phyloP scores from a whole-genome alignment of 2,113 vertebrate species.

The Podilymbus podiceps region DNA sequence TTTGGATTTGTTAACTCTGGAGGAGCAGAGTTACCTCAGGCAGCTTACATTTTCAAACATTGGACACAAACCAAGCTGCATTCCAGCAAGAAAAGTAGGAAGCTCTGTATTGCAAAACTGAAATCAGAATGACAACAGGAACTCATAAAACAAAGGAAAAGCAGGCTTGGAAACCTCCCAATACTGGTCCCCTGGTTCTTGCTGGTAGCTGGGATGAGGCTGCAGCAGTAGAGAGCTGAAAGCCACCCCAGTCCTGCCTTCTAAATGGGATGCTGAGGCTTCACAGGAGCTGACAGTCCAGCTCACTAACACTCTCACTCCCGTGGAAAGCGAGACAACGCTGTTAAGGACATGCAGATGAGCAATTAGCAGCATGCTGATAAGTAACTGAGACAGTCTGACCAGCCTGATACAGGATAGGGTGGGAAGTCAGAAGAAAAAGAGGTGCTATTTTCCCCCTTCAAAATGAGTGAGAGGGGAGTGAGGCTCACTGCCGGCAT shows the following conservation, averaged over 20 bases:
- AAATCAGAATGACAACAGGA: neutral
- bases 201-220: neutral
- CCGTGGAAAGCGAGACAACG: neutral
- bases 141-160: neutral
- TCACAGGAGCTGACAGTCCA: neutral
- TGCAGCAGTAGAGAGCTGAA: neutral
- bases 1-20: neutral
- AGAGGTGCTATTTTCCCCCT: neutral
- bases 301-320: neutral
- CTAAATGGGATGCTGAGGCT: neutral
- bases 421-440: neutral
- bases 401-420: neutral
- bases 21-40: neutral
- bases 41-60: neutral
- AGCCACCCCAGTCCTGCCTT: neutral
- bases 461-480: neutral
- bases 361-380: neutral
- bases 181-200: neutral
- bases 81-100: neutral
- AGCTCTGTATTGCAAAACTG: neutral
- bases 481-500: fast-evolving
- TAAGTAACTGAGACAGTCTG: neutral
- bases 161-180: neutral
- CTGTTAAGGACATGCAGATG: neutral
- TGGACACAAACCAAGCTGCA: neutral